A percentile compares a stretch with the other conserved stretches of the same genome.
Evolutionary conservation across 2,113 vertebrate species (phyloP).

Genomic region (Balaeniceps rex): DNA sequence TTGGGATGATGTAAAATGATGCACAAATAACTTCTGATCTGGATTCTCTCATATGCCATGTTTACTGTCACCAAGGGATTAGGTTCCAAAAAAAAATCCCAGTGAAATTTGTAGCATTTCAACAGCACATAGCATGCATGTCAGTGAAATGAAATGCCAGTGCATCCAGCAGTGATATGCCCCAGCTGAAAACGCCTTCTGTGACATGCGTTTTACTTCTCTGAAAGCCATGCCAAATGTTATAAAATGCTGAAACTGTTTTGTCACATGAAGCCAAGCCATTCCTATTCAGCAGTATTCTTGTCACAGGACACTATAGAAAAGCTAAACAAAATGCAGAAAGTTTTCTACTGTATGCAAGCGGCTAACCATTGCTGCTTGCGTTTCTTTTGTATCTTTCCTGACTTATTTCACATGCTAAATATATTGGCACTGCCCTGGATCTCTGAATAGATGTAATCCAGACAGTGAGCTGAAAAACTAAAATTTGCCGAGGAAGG

Average conservation of each 20-base stretch:
- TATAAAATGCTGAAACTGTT: neutral
- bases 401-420: neutral
- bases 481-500: neutral
- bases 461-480: neutral
- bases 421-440: neutral
- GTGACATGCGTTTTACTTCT: neutral
- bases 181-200: neutral
- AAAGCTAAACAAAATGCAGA: neutral
- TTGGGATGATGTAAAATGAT: neutral
- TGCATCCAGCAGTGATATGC: neutral
- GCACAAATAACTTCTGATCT: conserved; percentile 16
- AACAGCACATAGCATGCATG: neutral
- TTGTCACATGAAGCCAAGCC: neutral
- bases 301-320: neutral
- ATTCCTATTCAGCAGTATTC: neutral
- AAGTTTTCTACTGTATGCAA: neutral
- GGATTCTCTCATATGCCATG: neutral
- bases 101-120: conserved; percentile 8
- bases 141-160: conserved; percentile 1
- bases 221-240: neutral
- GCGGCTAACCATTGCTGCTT: neutral
- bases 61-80: conserved; percentile 6
- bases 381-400: neutral
- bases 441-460: neutral
- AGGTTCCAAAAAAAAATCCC: neutral